These are phyloP conservation scores for Sebastiscus tertius DNA, from an alignment of 2,797 vertebrate species.

Conservation along the genomic window DNA sequence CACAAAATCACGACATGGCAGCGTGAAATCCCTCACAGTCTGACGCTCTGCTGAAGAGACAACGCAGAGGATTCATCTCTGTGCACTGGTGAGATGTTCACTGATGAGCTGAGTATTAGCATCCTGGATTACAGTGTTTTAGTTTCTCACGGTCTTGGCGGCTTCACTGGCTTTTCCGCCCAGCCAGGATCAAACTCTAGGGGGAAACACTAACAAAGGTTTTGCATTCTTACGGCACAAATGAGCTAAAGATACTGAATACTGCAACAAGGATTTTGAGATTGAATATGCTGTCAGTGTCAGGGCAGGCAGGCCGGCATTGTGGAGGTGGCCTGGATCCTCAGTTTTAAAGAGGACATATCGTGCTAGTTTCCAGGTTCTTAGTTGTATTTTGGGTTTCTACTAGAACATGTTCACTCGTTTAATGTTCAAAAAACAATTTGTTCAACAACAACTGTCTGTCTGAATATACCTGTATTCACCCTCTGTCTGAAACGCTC, in stretches of 20 bases:
- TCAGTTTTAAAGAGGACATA: constrained; percentile 25
- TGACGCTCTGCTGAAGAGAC: background rate
- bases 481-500: background rate
- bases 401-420: background rate
- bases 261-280: background rate
- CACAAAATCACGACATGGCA: constrained; percentile 35
- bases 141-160: background rate
- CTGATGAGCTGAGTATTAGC: constrained; percentile 22
- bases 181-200: background rate
- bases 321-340: constrained; percentile 66
- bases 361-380: too few relatives aligned
- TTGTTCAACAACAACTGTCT: background rate
- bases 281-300: background rate
- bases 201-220: background rate
- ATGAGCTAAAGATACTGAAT: constrained; percentile 14
- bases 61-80: constrained; percentile 3
- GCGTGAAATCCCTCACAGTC: constrained; percentile 33
- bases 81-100: constrained; percentile 9
- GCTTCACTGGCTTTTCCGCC: constrained; percentile 25
- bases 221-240: background rate
- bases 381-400: too few relatives aligned
- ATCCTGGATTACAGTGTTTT: constrained; percentile 23
- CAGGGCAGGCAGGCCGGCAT: constrained; percentile 5
- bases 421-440: background rate
- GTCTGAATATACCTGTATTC: background rate